Conservation (phyloP, 2,113 vertebrate genomes). For the Sturnus vulgaris region DNA sequence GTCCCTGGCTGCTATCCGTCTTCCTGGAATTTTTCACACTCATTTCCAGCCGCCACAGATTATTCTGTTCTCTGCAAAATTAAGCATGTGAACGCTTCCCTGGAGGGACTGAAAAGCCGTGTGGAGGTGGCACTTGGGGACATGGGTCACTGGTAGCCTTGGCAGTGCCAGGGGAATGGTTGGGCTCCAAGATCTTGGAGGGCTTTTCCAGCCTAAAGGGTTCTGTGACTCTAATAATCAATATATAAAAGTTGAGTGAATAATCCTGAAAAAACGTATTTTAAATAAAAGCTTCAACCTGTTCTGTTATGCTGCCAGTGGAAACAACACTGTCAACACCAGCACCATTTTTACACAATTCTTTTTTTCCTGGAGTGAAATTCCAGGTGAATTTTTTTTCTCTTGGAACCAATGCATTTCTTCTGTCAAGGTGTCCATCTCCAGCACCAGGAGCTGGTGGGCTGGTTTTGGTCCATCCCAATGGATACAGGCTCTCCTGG, state of each 20-base stretch:
- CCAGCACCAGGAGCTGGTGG: rapidly evolving
- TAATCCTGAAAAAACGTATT: neutral
- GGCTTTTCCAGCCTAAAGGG: neutral
- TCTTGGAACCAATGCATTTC: neutral
- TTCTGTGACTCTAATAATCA: neutral
- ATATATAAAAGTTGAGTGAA: neutral
- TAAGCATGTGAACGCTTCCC: neutral
- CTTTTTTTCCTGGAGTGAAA: neutral
- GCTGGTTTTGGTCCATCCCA: rapidly evolving
- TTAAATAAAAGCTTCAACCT: neutral
- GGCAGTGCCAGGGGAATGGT: neutral
- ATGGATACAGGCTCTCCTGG: rapidly evolving
- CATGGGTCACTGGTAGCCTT: neutral
- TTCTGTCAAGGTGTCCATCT: neutral
- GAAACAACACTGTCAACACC: neutral
- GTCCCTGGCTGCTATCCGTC: neutral
- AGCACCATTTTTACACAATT: neutral
- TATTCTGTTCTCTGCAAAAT: neutral
- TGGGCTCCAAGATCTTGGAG: neutral
- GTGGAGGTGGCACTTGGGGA: neutral
- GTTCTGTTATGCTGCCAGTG: neutral
- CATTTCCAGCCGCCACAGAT: neutral
- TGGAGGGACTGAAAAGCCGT: neutral
- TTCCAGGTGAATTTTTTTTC: neutral
- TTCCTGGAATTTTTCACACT: neutral